phyloP scores from a whole-genome alignment of 2,888 invertebrate genomes.

The Cetonia aurata region DNA sequence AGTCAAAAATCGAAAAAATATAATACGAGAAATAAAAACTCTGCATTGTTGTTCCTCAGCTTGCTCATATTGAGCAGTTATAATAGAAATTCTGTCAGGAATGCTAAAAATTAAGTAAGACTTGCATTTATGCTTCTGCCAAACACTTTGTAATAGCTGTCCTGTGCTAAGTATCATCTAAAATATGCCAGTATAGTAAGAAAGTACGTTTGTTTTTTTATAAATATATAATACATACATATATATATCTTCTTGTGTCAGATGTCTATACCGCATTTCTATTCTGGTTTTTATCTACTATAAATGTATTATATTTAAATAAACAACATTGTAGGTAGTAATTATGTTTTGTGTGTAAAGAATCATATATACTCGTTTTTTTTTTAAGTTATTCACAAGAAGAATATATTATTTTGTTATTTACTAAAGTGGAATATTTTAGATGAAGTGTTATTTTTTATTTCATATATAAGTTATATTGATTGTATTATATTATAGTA shows the following conservation, averaged over 20 bases:
- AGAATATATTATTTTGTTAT: constrained; percentile 47
- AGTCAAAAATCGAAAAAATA: constrained; percentile 32
- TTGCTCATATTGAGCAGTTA: constrained; percentile 61
- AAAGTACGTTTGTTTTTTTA: constrained; percentile 18
- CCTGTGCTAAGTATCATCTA: constrained; percentile 51
- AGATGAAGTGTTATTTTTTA: constrained; percentile 52
- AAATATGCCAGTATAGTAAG: constrained; percentile 50
- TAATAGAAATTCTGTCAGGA: constrained; percentile 53
- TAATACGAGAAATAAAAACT: constrained; percentile 45
- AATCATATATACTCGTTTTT: constrained; percentile 40
- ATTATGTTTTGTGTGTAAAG: constrained; percentile 43
- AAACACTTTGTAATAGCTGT: constrained; percentile 54
- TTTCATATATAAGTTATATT: constrained; percentile 53
- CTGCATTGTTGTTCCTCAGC: constrained; percentile 57
- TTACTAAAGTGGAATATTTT: constrained; percentile 52
- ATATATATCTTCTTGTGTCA: constrained; percentile 27
- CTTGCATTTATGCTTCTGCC: constrained; percentile 56
- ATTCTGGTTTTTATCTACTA: constrained; percentile 45
- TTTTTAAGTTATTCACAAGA: constrained; percentile 37
- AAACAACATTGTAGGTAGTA: constrained; percentile 38
- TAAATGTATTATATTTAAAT: constrained; percentile 43
- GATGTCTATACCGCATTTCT: constrained; percentile 36
- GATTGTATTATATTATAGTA: constrained; percentile 54
- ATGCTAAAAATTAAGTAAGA: constrained; percentile 52
- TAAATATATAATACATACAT: no score